These are phyloP conservation scores for Bungarus multicinctus DNA, from an alignment of 2,113 vertebrate species.

Conservation along the genomic window DNA sequence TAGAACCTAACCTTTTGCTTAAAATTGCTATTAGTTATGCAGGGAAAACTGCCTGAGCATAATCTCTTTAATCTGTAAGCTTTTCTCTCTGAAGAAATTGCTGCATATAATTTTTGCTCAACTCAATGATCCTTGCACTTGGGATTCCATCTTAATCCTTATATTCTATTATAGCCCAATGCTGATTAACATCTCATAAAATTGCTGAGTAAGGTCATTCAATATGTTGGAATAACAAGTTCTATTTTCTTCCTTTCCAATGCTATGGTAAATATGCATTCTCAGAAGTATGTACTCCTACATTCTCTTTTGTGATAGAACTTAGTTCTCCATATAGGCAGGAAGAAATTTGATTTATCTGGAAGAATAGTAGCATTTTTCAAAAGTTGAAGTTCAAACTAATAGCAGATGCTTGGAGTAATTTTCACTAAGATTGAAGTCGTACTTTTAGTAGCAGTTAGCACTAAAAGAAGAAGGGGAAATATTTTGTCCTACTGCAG, in stretches of 20 bases:
- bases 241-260: background rate
- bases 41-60: background rate
- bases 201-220: background rate
- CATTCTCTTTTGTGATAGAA: background rate
- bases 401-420: background rate
- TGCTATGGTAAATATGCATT: background rate
- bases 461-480: background rate
- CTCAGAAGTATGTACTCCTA: background rate
- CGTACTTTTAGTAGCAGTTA: background rate
- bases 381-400: background rate
- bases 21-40: background rate
- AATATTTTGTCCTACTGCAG: background rate
- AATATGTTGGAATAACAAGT: background rate
- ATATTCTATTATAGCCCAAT: background rate
- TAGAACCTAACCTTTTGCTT: background rate
- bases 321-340: background rate
- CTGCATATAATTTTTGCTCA: background rate
- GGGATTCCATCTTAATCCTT: background rate
- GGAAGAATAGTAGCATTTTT: background rate
- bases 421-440: background rate
- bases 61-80: background rate
- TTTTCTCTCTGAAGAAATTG: background rate
- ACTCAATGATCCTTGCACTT: background rate
- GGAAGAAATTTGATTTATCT: background rate
- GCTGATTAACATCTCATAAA: background rate